These are phyloP conservation scores for Dicentrarchus labrax DNA, from an alignment of 2,113 vertebrate genomes.

Conservation along the genomic window DNA sequence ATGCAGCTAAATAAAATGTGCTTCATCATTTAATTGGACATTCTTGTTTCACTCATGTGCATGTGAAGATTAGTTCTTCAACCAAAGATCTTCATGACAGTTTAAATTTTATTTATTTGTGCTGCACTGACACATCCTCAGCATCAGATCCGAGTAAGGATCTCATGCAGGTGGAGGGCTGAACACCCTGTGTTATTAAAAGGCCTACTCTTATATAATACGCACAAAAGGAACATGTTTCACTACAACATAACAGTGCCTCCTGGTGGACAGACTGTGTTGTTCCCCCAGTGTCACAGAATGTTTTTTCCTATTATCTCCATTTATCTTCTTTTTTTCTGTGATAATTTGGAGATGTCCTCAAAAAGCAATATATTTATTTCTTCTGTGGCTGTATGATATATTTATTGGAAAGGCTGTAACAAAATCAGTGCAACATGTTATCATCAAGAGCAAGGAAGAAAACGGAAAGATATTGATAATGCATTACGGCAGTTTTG, in stretches of 20 bases:
- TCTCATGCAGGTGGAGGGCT: slow-evolving; percentile 9
- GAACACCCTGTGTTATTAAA: slow-evolving; percentile 36
- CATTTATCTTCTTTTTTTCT: slow-evolving; percentile 49
- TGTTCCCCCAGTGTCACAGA: slow-evolving; percentile 75
- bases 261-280: slow-evolving; percentile 81
- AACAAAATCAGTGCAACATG: slow-evolving; percentile 35
- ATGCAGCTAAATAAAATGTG: slow-evolving; percentile 3
- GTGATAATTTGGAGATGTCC: slow-evolving; percentile 70
- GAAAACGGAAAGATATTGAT: slow-evolving; percentile 45
- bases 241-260: slow-evolving; percentile 77
- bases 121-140: slow-evolving; percentile 31
- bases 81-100: slow-evolving; percentile 75
- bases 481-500: slow-evolving; percentile 43
- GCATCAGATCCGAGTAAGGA: slow-evolving; percentile 32
- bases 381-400: slow-evolving; percentile 70
- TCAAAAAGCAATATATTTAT: slow-evolving; percentile 83
- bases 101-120: slow-evolving; percentile 34
- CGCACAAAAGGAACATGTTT: slow-evolving; percentile 65
- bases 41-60: slow-evolving; percentile 23
- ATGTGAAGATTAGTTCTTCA: slow-evolving; percentile 59
- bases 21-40: slow-evolving; percentile 18
- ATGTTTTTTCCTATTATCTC: slow-evolving; percentile 70
- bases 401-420: slow-evolving; percentile 56
- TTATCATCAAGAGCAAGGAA: slow-evolving; percentile 45
- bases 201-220: slow-evolving; percentile 52